These are phyloP conservation scores for Brachionus plicatilis DNA, from an alignment of 1,140 invertebrate genomes.

Conservation along the genomic window DNA sequence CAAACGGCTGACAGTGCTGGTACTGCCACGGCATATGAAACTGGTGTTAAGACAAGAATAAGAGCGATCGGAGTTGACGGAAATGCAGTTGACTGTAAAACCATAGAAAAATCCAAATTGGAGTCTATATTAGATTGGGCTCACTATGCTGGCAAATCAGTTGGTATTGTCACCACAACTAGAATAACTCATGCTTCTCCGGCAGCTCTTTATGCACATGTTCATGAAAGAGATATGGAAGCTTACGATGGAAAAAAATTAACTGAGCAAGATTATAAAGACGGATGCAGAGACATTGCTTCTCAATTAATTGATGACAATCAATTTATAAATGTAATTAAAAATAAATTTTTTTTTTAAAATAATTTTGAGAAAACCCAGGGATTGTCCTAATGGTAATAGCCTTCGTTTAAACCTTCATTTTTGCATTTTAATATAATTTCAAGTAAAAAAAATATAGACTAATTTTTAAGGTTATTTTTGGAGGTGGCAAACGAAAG, in stretches of 20 bases:
- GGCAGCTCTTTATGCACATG: slow-evolving; percentile 71
- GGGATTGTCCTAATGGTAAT: too few relatives aligned
- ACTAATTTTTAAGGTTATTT: not conserved
- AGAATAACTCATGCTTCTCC: slow-evolving; percentile 83
- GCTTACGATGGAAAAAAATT: slow-evolving; percentile 44
- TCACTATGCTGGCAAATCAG: slow-evolving; percentile 59
- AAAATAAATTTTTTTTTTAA: too few relatives aligned
- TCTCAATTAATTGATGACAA: slow-evolving; percentile 47
- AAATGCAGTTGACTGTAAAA: slow-evolving; percentile 41
- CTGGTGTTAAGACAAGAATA: slow-evolving; percentile 77
- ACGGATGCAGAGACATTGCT: slow-evolving; percentile 54
- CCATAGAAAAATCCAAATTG: not conserved
- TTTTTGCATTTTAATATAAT: too few relatives aligned
- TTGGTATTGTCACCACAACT: slow-evolving; percentile 80
- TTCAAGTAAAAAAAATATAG: too few relatives aligned
- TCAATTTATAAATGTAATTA: slow-evolving; percentile 15
- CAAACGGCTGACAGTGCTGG: slow-evolving; percentile 82
- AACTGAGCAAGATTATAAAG: slow-evolving; percentile 46
- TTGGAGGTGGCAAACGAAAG: slow-evolving; percentile 29
- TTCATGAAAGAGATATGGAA: slow-evolving; percentile 47
- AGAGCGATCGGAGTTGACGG: slow-evolving; percentile 70
- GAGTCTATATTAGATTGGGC: slow-evolving; percentile 23
- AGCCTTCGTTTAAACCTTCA: too few relatives aligned
- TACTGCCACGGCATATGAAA: slow-evolving; percentile 77
- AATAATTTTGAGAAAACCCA: too few relatives aligned